Evolutionary conservation across 2,888 invertebrate genomes (phyloP), one percentile per base, ranked within the genome.

Genomic region (Junonia oenone): DNA sequence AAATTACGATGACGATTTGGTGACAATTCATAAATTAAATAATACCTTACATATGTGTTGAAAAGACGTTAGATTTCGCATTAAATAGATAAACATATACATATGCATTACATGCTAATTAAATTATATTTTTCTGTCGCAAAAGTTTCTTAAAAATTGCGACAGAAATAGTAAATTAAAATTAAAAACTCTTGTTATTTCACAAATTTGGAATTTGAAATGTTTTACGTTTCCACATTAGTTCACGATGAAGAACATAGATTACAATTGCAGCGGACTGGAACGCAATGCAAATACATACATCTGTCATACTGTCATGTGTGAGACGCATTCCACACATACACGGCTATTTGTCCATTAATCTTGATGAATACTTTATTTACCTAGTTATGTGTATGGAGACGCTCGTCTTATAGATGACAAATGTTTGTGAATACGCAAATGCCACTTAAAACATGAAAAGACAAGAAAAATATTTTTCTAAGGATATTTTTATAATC

Each of bases 261-360:
- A 43, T 43, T 22, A 43, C 43, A 43, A 43, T n/a, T 43, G 26
- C 13, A 43, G n/a, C 43, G 6, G 19, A 43, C 43, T 43, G 22
- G 8, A 43, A 43, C 43, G 22, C 22, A 22, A 22, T 43, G 43
- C 13, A 26, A 43, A 22, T 43, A 43, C 22, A 43, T 43, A 22
- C 8, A 13, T 22, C 13, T 13, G 43, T 43, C 43, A 22, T 26
- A n/a, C 43, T 22, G 22, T 22, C 43, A 43, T 22, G 26, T 13
- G 22, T n/a, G 13, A 43, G 43, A 43, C 43, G 43, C 43, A 43
- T 43, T 43, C 43, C 43, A 8, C 19, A 43, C 13, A 22, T 13
- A 38, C 38, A 11, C 43, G 43, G 9, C 19, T 43, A 26, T 43
- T 43, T 43, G 22, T 13, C 22, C 13, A 43, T 19, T 40, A 40